Evolutionary conservation across 2,113 vertebrate genomes (phyloP), one percentile per base, ranked within the genome.

Genomic region (Solenodon paradoxus): DNA sequence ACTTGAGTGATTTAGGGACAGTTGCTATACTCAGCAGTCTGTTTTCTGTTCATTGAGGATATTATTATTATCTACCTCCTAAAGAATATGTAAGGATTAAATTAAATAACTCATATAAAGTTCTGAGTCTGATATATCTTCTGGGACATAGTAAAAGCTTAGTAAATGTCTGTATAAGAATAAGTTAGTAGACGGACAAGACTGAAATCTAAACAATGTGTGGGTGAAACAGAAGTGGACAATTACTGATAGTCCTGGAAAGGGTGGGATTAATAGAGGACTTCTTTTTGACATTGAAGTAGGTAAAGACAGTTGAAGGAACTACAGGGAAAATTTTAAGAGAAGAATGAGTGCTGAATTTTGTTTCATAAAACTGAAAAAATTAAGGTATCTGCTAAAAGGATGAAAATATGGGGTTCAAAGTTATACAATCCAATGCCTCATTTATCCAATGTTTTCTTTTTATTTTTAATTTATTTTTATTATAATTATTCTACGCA

Each of bases 361-460:
- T 7, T 77, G 95, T 83, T 93, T 92, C 78, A 83, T 83, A 89
- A 92, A 83, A 88, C 9, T 71, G 49, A 92, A 88, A 20, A 40
- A 88, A 85, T 59, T 28, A 40, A 78, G 83, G 22, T 26, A 74
- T 57, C 15, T 78, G 32, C 26, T 85, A 42, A 84, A 30, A 79
- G 45, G 26, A 63, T 82, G n/a, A 83, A 87, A 26, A 66, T 66
- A 20, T 49, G 9, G 24, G 38, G 51, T 69, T 90, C 61, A 64
- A 95, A 92, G 9, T 47, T 38, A 15, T 61, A 64, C 5, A 71
- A 53, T 24, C 26, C 13, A 55, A 32, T 35, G 13, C 16, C 32
- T 55, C 35, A 40, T 92, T 49, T 30, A 83, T 47, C 59, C 64
- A 81, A 91, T 4, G 72, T 88, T 61, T 11, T 30, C 9, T 87